Evolutionary conservation across 2,797 vertebrate genomes (phyloP).

Genomic region (Tarsius wallacei): DNA sequence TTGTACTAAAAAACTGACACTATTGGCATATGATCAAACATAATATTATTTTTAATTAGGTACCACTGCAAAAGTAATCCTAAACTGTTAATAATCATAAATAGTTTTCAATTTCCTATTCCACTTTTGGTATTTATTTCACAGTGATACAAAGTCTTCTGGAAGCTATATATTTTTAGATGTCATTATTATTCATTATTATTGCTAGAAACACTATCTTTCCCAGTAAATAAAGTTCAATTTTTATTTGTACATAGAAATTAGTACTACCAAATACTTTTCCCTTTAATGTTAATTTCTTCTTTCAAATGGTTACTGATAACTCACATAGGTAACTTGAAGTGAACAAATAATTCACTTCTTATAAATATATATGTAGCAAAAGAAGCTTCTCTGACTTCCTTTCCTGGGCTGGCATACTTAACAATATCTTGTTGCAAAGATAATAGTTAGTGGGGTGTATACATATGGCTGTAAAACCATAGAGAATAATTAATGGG

Average conservation of each 20-base stretch:
- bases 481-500: neutral
- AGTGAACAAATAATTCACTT: constrained; percentile 15
- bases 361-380: neutral
- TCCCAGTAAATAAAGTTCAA: neutral
- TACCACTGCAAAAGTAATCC: neutral
- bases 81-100: neutral
- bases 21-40: neutral
- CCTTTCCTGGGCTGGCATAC: neutral
- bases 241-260: constrained; percentile 34
- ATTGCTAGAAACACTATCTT: neutral
- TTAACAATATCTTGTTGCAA: neutral
- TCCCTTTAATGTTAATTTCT: neutral
- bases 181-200: neutral
- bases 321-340: neutral
- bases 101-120: neutral
- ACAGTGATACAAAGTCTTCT: neutral
- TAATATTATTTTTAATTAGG: constrained; percentile 47
- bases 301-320: neutral
- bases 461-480: neutral
- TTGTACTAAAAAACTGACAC: constrained; percentile 5
- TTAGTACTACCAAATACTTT: constrained; percentile 1
- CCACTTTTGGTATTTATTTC: constrained; percentile 28
- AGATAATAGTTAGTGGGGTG: neutral
- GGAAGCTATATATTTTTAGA: neutral
- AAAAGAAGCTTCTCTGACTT: neutral